Evolutionary conservation across 2,888 invertebrate species (phyloP).

Genomic region (Volucella inanis): DNA sequence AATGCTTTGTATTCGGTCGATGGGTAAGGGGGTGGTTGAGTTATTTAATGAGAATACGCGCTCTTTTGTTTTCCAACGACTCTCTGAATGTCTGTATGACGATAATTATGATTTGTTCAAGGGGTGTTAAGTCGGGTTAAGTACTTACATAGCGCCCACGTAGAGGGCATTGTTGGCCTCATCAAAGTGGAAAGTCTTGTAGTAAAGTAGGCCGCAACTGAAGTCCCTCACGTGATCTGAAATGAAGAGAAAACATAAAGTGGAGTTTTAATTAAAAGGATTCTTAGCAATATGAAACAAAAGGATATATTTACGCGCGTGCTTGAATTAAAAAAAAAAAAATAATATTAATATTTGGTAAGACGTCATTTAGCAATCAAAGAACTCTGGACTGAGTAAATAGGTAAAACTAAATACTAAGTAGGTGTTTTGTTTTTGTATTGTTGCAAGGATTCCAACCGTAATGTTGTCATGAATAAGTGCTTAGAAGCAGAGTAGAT

Average conservation of each 20-base stretch:
- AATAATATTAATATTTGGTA: no score
- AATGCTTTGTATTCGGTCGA: background rate
- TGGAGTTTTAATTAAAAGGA: constrained; percentile 7
- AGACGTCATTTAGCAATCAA: no score
- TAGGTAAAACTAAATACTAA: no score
- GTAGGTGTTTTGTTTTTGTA: no score
- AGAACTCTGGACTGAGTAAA: no score
- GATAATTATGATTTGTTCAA: constrained; percentile 73
- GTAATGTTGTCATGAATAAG: no score
- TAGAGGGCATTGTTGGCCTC: constrained; percentile 93
- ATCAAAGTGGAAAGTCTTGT: constrained; percentile 95
- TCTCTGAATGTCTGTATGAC: constrained; percentile 10
- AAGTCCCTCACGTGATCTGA: constrained; percentile 97
- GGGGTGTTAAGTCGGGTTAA: constrained; percentile 63
- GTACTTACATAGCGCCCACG: constrained; percentile 97
- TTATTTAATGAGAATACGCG: constrained; percentile 66
- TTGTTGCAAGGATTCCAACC: no score
- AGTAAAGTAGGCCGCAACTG: constrained; percentile 94
- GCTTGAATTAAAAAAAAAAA: no score
- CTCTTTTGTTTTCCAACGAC: constrained; percentile 13
- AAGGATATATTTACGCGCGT: no score
- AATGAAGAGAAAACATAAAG: constrained; percentile 78
- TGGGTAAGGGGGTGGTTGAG: constrained; percentile 20
- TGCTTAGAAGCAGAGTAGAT: no score
- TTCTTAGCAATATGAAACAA: background rate